phyloP scores from a whole-genome alignment of 2,888 invertebrate genomes.

The Philereme transversata region DNA sequence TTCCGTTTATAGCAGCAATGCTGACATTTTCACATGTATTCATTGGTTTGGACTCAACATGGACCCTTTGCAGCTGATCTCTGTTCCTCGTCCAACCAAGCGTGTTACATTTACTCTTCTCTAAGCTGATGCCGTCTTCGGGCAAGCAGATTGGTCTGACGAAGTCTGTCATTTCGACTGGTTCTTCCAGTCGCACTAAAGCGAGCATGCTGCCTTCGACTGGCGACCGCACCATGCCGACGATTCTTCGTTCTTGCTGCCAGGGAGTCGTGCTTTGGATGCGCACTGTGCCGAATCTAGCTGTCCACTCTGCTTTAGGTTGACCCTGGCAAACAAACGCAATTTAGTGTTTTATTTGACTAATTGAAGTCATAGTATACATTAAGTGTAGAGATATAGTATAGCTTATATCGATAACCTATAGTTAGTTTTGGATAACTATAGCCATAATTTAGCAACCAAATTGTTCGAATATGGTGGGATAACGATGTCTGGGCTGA shows the following conservation, averaged over 20 bases:
- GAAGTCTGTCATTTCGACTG: conserved; percentile 90
- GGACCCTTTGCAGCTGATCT: conserved; percentile 92
- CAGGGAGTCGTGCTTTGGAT: conserved; percentile 92
- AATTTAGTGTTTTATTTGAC: not conserved
- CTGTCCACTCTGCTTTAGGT: conserved; percentile 94
- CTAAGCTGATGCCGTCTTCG: conserved; percentile 70
- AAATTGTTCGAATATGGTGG: no score
- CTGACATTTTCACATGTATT: conserved; percentile 93
- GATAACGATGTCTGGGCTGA: no score
- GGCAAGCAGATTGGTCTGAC: conserved; percentile 93
- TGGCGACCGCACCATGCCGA: conserved; percentile 94
- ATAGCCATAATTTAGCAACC: no score
- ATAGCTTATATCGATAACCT: no score
- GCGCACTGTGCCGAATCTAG: conserved; percentile 90
- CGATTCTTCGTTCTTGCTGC: conserved; percentile 92
- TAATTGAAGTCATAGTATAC: no score
- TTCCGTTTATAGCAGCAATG: conserved; percentile 91
- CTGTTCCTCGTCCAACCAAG: conserved; percentile 94
- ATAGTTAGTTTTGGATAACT: no score
- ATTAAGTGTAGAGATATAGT: no score
- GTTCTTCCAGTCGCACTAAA: conserved; percentile 90
- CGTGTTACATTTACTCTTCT: conserved; percentile 87
- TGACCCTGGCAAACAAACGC: conserved; percentile 84
- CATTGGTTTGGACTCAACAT: conserved; percentile 90
- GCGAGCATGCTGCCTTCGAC: conserved; percentile 95